These are phyloP conservation scores for Cacatua alba DNA, from an alignment of 2,113 vertebrate species.

Conservation along the genomic window DNA sequence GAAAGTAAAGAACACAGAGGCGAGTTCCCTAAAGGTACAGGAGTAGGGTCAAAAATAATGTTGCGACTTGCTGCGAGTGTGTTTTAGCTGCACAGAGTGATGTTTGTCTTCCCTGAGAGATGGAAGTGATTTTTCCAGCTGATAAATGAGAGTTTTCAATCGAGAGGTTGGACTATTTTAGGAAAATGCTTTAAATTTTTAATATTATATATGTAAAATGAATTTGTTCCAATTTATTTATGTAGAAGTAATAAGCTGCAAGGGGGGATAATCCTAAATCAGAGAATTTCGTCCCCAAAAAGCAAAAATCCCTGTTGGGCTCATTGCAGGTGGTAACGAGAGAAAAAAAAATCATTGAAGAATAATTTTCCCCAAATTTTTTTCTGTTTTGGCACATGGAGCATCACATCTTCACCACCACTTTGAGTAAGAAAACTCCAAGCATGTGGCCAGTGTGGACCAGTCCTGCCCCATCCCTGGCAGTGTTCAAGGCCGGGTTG, in stretches of 20 bases:
- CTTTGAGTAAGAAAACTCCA: background rate
- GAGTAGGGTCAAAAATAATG: background rate
- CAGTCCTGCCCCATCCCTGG: background rate
- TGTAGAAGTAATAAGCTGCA: background rate
- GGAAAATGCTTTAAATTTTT: background rate
- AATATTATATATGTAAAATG: background rate
- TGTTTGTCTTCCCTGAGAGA: background rate
- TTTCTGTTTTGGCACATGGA: rapidly evolving
- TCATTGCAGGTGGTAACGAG: background rate
- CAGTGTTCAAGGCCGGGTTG: background rate
- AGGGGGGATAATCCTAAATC: background rate
- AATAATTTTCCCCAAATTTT: background rate
- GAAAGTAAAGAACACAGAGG: rapidly evolving
- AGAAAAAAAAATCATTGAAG: too few species aligned
- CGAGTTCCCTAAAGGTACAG: background rate
- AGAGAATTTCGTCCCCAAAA: background rate
- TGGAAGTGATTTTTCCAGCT: background rate
- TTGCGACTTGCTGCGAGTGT: background rate
- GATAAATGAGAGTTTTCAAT: background rate
- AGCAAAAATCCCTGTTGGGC: background rate
- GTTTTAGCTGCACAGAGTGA: background rate
- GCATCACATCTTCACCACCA: background rate
- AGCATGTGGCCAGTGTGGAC: rapidly evolving
- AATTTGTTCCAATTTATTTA: background rate
- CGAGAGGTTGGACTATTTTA: background rate